Conservation (phyloP, 2,888 invertebrate species). For the Drosophila maculinotata region DNA sequence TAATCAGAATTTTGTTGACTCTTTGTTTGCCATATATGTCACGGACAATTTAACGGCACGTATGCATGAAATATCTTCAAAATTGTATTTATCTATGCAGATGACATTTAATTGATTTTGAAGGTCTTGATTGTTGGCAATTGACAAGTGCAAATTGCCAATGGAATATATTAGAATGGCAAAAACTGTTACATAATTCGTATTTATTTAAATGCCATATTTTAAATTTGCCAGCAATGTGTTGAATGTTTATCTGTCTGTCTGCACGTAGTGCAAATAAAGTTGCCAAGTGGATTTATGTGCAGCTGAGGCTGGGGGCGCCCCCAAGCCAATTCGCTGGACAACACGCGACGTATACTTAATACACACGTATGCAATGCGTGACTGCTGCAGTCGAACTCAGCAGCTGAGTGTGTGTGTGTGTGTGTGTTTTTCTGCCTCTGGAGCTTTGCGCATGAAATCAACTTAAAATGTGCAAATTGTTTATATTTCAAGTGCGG, state of each 20-base stretch:
- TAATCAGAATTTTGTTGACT: conserved; percentile 48
- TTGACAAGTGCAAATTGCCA: conserved; percentile 4
- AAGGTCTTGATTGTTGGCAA: conserved; percentile 7
- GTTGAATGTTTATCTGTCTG: conserved; percentile 42
- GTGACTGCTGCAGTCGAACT: conserved; percentile 61
- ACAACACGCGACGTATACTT: conserved; percentile 73
- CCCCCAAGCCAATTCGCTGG: conserved; percentile 55
- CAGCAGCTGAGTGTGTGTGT: conserved; percentile 3
- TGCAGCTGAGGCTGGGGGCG: conserved; percentile 9
- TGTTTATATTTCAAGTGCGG: conserved; percentile 65
- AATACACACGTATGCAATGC: conserved; percentile 73
- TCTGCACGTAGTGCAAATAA: conserved; percentile 74
- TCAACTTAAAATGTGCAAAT: conserved; percentile 79
- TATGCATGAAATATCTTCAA: conserved; percentile 31
- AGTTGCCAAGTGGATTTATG: conserved; percentile 52
- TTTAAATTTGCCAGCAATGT: conserved; percentile 31
- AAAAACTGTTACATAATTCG: too few relatives aligned
- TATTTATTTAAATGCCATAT: neutral
- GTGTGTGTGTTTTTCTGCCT: conserved; percentile 4
- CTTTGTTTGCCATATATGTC: conserved; percentile 1
- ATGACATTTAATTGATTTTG: conserved; percentile 53
- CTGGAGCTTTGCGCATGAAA: conserved; percentile 41
- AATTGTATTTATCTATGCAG: conserved; percentile 28
- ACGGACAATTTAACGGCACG: conserved; percentile 29
- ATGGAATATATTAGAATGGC: conserved; percentile 13